These are phyloP conservation scores for Buphagus erythrorhynchus DNA, from an alignment of 2,797 vertebrate species.

Conservation along the genomic window DNA sequence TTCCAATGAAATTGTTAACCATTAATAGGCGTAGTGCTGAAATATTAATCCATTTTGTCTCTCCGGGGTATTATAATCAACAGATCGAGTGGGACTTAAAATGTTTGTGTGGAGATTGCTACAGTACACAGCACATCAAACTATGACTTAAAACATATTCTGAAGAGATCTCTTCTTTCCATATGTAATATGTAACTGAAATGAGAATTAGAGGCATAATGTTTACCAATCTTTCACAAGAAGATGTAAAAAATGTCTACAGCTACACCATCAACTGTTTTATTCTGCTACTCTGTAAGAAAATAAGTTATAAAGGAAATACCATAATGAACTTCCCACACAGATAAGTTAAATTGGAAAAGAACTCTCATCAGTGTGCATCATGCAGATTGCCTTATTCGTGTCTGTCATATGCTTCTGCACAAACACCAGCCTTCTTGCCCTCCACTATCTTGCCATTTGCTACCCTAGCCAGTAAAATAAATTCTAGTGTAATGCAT, in stretches of 20 bases:
- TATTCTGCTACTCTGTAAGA: not conserved
- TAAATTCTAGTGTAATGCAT: not conserved
- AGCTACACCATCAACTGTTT: not conserved
- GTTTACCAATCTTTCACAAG: not conserved
- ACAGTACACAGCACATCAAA: not conserved
- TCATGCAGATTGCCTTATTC: not conserved
- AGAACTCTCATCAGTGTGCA: not conserved
- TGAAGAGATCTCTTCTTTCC: not conserved
- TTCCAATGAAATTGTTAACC: constrained; percentile 9
- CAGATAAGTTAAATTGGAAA: not conserved
- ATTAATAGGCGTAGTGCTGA: constrained; percentile 9
- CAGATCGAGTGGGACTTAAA: not conserved
- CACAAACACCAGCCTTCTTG: not conserved
- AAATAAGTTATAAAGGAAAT: not conserved
- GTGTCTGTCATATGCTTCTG: not conserved
- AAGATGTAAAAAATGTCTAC: not conserved
- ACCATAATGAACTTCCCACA: not conserved
- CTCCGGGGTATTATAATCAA: constrained; percentile 20
- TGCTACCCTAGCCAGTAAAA: not conserved
- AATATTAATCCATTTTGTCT: constrained; percentile 49
- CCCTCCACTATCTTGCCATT: not conserved
- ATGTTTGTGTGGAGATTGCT: not conserved
- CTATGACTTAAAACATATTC: not conserved
- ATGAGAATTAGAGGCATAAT: not conserved
- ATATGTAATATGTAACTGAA: not conserved